Percentiles rank a stretch among this genome's conserved stretches.
Evolutionary conservation across 2,113 vertebrate genomes (phyloP).

Genomic region (Aythya baeri): DNA sequence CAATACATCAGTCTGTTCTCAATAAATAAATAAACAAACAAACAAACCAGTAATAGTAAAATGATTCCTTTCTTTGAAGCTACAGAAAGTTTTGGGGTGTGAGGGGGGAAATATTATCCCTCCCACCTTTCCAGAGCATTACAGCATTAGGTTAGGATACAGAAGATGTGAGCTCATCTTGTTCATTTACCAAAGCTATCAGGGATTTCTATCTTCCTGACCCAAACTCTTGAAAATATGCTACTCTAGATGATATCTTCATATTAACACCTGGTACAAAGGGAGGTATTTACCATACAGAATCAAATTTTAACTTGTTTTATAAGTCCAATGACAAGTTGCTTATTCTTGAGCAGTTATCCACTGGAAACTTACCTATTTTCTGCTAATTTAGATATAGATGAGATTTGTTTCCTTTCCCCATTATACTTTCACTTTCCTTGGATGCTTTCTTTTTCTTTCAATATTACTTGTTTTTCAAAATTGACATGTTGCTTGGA

Average conservation of each 20-base stretch:
- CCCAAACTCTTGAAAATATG: neutral
- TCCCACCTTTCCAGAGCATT: neutral
- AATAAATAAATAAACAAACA: neutral
- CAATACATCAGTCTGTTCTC: neutral
- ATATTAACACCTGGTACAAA: neutral
- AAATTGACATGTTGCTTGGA: neutral
- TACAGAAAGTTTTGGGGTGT: neutral
- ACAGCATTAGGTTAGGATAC: neutral
- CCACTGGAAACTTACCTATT: neutral
- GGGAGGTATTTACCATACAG: neutral
- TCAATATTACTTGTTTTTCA: neutral
- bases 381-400: neutral
- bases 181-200: neutral
- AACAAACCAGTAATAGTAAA: neutral
- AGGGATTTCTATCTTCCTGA: neutral
- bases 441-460: neutral
- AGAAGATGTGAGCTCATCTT: neutral
- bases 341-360: neutral
- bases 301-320: neutral
- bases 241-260: neutral
- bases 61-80: neutral
- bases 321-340: neutral
- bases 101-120: neutral
- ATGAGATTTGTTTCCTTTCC: neutral
- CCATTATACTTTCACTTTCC: neutral